These are phyloP conservation scores for Musca vetustissima DNA, from an alignment of 1,140 invertebrate genomes.

Conservation along the genomic window DNA sequence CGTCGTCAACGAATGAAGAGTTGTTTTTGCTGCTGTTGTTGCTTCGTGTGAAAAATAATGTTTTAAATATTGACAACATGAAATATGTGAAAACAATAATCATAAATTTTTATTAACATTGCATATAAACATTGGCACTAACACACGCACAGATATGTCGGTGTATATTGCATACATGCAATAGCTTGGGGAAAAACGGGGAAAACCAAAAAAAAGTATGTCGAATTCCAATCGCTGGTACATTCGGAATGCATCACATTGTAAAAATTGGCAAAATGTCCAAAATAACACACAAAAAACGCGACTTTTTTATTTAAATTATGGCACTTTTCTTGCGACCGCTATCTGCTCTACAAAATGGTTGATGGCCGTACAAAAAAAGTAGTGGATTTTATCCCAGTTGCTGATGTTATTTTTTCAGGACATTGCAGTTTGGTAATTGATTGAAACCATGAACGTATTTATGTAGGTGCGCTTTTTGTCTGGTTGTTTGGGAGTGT, in stretches of 20 bases:
- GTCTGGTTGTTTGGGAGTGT: not conserved
- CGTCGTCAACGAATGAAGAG: not conserved
- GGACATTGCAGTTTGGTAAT: conserved; percentile 11
- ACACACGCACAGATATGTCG: not conserved
- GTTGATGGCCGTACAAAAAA: conserved; percentile 8
- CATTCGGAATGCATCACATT: conserved; percentile 15
- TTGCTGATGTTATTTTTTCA: conserved; percentile 5
- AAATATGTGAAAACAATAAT: conserved; percentile 55
- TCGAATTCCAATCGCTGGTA: not conserved
- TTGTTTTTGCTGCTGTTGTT: conserved; percentile 2
- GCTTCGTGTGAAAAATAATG: conserved; percentile 22
- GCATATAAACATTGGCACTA: conserved; percentile 11
- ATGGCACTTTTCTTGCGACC: conserved; percentile 8
- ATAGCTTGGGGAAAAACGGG: not conserved
- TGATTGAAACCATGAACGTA: conserved; percentile 17
- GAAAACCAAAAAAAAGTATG: not conserved
- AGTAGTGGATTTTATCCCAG: not conserved
- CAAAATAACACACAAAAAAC: conserved; percentile 11
- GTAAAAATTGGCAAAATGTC: conserved; percentile 24
- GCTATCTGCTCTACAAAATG: not conserved
- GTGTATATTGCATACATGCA: not conserved
- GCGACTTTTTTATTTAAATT: conserved; percentile 6
- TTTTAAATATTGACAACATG: conserved; percentile 54
- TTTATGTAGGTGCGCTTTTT: too few relatives aligned
- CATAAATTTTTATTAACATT: conserved; percentile 51